These are phyloP conservation scores for Sylvilagus floridanus DNA, from an alignment of 2,797 vertebrate species.

Conservation along the genomic window DNA sequence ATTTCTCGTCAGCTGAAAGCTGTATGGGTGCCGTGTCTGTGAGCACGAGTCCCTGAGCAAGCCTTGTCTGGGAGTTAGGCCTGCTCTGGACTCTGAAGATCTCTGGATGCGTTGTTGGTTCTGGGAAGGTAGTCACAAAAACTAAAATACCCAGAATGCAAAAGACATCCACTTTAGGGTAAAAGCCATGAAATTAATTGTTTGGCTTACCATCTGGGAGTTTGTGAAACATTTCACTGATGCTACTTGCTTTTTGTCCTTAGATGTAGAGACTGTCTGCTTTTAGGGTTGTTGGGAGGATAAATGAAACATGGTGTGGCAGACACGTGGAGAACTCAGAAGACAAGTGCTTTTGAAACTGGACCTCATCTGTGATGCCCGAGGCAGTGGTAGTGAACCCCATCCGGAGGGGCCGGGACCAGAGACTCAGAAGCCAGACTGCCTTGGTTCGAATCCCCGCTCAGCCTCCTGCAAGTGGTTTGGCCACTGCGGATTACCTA, in stretches of 20 bases:
- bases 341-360: constrained; percentile 63
- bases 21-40: neutral
- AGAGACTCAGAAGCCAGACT: neutral
- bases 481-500: neutral
- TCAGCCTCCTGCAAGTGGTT: constrained; percentile 6
- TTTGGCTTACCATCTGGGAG: neutral
- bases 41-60: neutral
- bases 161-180: neutral
- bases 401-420: neutral
- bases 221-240: constrained; percentile 7
- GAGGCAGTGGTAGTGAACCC: neutral
- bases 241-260: neutral
- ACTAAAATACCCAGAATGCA: neutral
- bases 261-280: constrained; percentile 38
- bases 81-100: neutral
- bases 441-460: neutral
- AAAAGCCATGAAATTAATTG: neutral
- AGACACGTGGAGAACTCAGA: constrained; percentile 40
- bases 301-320: constrained; percentile 19
- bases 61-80: neutral
- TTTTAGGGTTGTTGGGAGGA: constrained; percentile 56
- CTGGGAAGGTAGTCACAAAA: constrained; percentile 40
- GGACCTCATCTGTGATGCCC: neutral
- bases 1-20: neutral
- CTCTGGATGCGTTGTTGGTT: neutral